phyloP scores from a whole-genome alignment of 2,113 vertebrate species.

The cat (Felis catus) region F.catus_Fca126_mat1.0 CM031417.1:114472001-114472500 shows the following conservation, averaged over 20 bases:
- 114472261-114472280: accelerated
- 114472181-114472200: neutral
- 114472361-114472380: conserved; percentile 98
- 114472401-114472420: conserved; percentile 99
- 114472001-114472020: too few relatives aligned
- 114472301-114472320: accelerated
- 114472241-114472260: neutral
- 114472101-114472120: neutral
- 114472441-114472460: conserved; percentile 98
- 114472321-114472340: conserved; percentile 83
- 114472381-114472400: conserved; percentile 98
- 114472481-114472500: conserved; percentile 99
- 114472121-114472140: neutral
- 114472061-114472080: neutral
- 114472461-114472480: conserved; percentile 96
- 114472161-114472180: neutral
- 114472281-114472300: accelerated
- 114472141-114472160: neutral
- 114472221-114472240: neutral
- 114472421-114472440: conserved; percentile 99
- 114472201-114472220: neutral
- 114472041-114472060: neutral
- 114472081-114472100: neutral
- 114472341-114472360: conserved; percentile 99
- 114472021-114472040: neutral